Conservation (phyloP, 92 coral and sea anemone species). For the Bergia puertoricense region DNA sequence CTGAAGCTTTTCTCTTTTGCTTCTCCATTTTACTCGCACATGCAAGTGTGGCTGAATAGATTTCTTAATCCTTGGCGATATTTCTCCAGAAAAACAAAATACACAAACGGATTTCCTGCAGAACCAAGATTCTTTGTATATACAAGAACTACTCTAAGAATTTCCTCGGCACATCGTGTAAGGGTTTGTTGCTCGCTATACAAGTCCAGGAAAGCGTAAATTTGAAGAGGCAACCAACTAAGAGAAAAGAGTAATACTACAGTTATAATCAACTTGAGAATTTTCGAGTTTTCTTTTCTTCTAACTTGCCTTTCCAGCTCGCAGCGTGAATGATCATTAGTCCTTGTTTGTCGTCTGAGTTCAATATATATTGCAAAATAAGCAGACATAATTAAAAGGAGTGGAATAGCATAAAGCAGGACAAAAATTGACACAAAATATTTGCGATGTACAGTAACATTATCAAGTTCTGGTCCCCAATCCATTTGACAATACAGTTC, state of each 20-base stretch:
- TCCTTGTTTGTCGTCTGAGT: slow-evolving; percentile 11
- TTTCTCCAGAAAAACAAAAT: slow-evolving; percentile 30
- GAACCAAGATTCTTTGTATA: slow-evolving; percentile 34
- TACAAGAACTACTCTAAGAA: slow-evolving; percentile 32
- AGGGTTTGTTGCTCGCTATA: neutral
- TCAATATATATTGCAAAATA: slow-evolving; percentile 29
- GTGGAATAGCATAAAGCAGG: slow-evolving; percentile 20
- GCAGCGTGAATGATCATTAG: slow-evolving; percentile 15
- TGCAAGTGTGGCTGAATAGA: neutral
- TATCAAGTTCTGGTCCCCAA: slow-evolving; percentile 28
- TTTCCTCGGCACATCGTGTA: neutral
- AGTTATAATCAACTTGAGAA: slow-evolving; percentile 18
- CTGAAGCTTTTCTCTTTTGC: neutral
- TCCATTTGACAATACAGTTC: slow-evolving; percentile 15
- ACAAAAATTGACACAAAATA: slow-evolving; percentile 15
- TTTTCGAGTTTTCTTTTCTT: slow-evolving; percentile 33
- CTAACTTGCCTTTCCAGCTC: slow-evolving; percentile 6
- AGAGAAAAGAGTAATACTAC: slow-evolving; percentile 25
- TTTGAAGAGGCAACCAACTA: slow-evolving; percentile 37
- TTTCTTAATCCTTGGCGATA: slow-evolving; percentile 25
- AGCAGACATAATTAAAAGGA: slow-evolving; percentile 6
- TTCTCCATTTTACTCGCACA: neutral
- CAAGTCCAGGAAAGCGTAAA: slow-evolving; percentile 14
- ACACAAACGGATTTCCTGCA: slow-evolving; percentile 34
- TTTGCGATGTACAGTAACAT: neutral